Percentiles rank a stretch among this genome's conserved stretches.
phyloP scores from a whole-genome alignment of 2,113 vertebrate species.

The Trochalopteron elliotii region DNA sequence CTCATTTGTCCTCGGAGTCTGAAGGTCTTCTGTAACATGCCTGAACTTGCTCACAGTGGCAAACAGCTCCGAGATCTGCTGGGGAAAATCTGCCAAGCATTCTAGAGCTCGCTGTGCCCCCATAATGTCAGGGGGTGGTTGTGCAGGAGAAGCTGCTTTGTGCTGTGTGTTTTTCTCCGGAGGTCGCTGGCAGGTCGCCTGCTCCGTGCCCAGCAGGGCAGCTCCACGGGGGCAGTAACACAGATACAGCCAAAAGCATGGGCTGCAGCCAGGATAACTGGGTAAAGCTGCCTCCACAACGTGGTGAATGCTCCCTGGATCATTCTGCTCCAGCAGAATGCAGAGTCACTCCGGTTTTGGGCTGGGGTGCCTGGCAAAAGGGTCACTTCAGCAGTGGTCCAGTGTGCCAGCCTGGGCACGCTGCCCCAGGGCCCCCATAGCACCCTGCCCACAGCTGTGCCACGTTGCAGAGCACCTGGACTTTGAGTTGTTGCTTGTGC shows the following conservation, averaged over 20 bases:
- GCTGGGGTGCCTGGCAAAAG: neutral
- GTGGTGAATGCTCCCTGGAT: neutral
- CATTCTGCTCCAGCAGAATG: neutral
- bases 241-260: neutral
- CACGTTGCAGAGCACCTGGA: neutral
- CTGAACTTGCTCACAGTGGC: slow-evolving; percentile 3
- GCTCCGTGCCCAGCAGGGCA: neutral
- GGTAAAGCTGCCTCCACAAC: neutral
- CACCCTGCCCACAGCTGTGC: neutral
- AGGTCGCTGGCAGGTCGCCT: slow-evolving; percentile 1
- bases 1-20: neutral
- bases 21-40: slow-evolving; percentile 18
- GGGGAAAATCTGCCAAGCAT: neutral
- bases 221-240: neutral
- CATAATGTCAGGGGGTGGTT: neutral
- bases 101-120: neutral
- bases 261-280: neutral
- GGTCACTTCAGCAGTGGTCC: neutral
- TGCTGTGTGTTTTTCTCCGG: neutral
- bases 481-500: neutral
- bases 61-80: neutral
- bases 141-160: neutral
- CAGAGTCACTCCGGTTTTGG: rapidly evolving
- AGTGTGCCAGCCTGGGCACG: neutral
- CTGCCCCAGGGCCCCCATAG: neutral